phyloP scores from a whole-genome alignment of 2,113 vertebrate genomes.

The Electrona antarctica region DNA sequence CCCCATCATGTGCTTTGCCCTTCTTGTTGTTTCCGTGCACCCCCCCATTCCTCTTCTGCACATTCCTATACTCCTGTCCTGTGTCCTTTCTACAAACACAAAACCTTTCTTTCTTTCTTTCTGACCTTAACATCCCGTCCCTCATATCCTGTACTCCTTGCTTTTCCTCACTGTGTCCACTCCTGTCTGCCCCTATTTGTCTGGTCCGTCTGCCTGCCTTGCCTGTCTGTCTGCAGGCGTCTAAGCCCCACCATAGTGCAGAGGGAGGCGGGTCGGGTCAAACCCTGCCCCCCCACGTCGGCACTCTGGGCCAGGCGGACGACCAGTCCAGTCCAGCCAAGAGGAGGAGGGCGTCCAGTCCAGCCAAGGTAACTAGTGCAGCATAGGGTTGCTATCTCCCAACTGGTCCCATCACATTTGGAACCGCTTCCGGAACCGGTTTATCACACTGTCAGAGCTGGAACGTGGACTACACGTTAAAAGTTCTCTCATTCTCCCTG shows the following conservation, averaged over 20 bases:
- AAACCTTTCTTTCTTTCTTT: not conserved
- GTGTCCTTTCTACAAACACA: not conserved
- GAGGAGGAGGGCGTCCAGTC: slow-evolving; percentile 96
- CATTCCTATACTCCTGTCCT: not conserved
- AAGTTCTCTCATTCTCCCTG: too few species aligned
- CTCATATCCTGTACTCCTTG: not conserved
- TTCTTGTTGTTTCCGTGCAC: slow-evolving; percentile 11
- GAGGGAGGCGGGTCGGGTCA: slow-evolving; percentile 83
- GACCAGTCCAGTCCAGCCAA: slow-evolving; percentile 98
- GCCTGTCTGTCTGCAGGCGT: slow-evolving; percentile 82
- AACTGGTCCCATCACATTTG: too few species aligned
- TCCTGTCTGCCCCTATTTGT: slow-evolving; percentile 13
- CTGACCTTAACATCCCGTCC: not conserved
- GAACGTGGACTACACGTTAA: too few species aligned
- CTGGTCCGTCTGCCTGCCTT: slow-evolving; percentile 12
- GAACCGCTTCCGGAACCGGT: not conserved
- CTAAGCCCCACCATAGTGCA: slow-evolving; percentile 96
- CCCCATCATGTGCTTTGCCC: slow-evolving; percentile 35
- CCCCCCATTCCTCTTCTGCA: not conserved
- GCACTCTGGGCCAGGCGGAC: slow-evolving; percentile 91
- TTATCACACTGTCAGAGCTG: too few species aligned
- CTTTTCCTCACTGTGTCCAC: slow-evolving; percentile 4
- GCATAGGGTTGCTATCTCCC: too few species aligned
- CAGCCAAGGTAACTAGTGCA: slow-evolving; percentile 86
- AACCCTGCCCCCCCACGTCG: slow-evolving; percentile 70